Percentiles rank a stretch among this genome's conserved stretches.
phyloP scores from a whole-genome alignment of 2,113 vertebrate genomes.

The Crotalus helleri region DNA sequence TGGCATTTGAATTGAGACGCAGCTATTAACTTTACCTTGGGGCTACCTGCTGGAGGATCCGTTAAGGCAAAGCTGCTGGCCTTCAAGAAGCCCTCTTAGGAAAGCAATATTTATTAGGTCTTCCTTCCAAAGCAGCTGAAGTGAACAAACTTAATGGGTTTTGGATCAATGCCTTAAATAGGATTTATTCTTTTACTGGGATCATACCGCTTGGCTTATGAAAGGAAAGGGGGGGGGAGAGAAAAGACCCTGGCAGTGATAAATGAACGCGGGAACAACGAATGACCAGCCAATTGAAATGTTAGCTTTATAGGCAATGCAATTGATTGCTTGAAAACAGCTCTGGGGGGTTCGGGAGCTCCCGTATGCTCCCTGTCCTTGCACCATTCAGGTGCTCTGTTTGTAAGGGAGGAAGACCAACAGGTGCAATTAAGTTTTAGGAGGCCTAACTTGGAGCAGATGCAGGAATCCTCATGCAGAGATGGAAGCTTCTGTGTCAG shows the following conservation, averaged over 20 bases:
- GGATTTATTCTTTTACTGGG: slow-evolving; percentile 7
- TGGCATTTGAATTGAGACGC: slow-evolving; percentile 15
- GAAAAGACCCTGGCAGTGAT: background rate
- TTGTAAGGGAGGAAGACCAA: background rate
- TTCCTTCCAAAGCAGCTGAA: slow-evolving; percentile 19
- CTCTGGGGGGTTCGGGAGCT: background rate
- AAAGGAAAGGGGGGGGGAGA: background rate
- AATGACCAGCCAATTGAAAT: slow-evolving; percentile 5
- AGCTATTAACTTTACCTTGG: slow-evolving; percentile 13
- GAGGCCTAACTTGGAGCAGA: background rate
- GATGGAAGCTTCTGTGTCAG: background rate
- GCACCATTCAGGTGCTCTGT: background rate
- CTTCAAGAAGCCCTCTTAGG: slow-evolving; percentile 11
- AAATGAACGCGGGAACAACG: background rate
- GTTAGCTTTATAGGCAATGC: slow-evolving; percentile 6
- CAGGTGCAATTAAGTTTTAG: slow-evolving; percentile 18
- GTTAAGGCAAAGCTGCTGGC: slow-evolving; percentile 7
- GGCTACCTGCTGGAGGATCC: slow-evolving; percentile 14
- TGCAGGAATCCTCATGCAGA: slow-evolving; percentile 3
- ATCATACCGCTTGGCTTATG: slow-evolving; percentile 12
- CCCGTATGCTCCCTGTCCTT: slow-evolving; percentile 1
- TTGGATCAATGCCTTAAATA: slow-evolving; percentile 27
- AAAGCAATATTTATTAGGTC: slow-evolving; percentile 30
- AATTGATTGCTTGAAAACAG: background rate
- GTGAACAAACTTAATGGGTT: slow-evolving; percentile 20